phyloP scores from a whole-genome alignment of 2,113 vertebrate genomes.

The Emydura subglobosa region DNA sequence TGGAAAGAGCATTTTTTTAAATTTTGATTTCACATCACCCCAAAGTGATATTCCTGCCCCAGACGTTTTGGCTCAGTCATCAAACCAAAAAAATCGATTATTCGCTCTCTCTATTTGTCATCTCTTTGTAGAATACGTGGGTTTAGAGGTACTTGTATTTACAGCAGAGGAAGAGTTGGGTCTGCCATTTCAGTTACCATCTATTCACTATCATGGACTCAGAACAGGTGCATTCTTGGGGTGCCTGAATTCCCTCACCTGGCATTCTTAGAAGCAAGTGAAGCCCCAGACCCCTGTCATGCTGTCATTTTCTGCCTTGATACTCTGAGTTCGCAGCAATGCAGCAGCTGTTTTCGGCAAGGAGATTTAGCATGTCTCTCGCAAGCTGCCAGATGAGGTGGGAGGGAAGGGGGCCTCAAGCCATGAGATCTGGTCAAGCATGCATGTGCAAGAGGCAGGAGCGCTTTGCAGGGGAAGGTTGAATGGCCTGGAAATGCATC shows the following conservation, averaged over 20 bases:
- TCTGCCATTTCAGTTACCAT: too few species aligned
- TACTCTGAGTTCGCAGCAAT: accelerated
- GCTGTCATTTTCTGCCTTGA: not conserved
- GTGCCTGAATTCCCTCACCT: not conserved
- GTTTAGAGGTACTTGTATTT: too few species aligned
- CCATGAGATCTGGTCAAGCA: not conserved
- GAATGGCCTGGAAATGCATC: constrained; percentile 8
- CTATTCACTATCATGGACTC: too few species aligned
- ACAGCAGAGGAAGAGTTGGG: too few species aligned
- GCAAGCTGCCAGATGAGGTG: constrained; percentile 2
- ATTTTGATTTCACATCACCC: too few species aligned
- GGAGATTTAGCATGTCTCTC: constrained; percentile 11
- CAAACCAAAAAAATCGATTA: too few species aligned
- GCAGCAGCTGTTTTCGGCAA: constrained; percentile 46
- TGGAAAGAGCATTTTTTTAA: too few species aligned
- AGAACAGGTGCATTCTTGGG: not conserved
- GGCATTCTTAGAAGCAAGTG: not conserved
- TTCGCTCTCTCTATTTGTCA: too few species aligned
- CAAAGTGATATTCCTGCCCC: too few species aligned
- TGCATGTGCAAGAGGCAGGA: not conserved
- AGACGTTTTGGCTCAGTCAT: too few species aligned
- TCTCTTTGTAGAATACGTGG: too few species aligned
- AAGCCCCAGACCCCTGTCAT: not conserved
- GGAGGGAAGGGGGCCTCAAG: not conserved
- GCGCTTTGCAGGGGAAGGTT: not conserved